Conservation (phyloP, 2,888 invertebrate species). For the Fissipunctia ypsillon region DNA sequence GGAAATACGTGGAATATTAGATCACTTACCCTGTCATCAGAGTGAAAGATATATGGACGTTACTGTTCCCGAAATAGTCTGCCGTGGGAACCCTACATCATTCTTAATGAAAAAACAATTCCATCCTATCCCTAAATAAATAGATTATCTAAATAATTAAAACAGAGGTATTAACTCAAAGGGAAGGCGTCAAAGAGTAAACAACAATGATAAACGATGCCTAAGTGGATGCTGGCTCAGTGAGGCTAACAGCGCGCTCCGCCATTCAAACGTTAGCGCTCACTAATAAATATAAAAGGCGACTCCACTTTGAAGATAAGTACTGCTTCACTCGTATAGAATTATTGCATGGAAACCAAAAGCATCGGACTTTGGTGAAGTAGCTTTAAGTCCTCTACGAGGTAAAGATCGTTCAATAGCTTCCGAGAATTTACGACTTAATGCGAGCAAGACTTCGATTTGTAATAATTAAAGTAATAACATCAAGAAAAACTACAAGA, state of each 20-base stretch:
- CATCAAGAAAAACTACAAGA: neutral
- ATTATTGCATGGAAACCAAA: constrained; percentile 47
- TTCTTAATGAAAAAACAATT: constrained; percentile 14
- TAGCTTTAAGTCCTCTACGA: constrained; percentile 14
- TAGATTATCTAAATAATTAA: constrained; percentile 49
- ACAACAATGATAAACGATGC: constrained; percentile 65
- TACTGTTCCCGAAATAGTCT: neutral
- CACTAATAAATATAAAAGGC: constrained; percentile 59
- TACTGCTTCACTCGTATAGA: constrained; percentile 51
- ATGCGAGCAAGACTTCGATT: constrained; percentile 13
- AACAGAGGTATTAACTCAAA: constrained; percentile 50
- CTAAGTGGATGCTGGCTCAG: constrained; percentile 56
- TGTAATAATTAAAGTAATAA: constrained; percentile 6
- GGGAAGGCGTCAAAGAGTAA: constrained; percentile 50
- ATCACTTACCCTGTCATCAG: neutral
- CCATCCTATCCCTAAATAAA: constrained; percentile 31
- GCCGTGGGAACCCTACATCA: neutral
- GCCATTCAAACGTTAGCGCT: constrained; percentile 53
- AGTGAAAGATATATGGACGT: constrained; percentile 7
- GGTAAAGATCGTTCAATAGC: constrained; percentile 23
- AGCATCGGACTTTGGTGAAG: constrained; percentile 21
- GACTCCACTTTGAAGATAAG: constrained; percentile 52
- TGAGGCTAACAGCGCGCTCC: constrained; percentile 45
- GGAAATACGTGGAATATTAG: constrained; percentile 6
- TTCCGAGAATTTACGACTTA: constrained; percentile 8